Percentiles rank a stretch among this genome's conserved stretches.
Conservation (phyloP, 2,113 vertebrate species). For the Nycticebus coucang region DNA sequence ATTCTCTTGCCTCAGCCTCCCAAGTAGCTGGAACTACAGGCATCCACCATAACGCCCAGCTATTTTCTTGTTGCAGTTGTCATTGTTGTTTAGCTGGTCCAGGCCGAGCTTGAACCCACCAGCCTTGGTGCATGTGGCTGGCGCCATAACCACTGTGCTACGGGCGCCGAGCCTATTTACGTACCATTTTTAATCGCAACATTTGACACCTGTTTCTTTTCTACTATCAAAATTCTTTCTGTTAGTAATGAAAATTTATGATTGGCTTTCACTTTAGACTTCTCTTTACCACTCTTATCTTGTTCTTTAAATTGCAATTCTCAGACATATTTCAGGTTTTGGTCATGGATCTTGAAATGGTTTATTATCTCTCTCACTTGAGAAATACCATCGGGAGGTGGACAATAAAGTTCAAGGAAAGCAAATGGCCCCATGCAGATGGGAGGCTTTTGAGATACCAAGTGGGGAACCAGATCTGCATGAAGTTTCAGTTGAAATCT, state of each 20-base stretch:
- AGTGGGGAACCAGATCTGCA: background rate
- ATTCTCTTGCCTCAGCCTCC: no score
- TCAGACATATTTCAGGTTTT: background rate
- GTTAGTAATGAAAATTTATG: background rate
- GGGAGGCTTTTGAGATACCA: conserved; percentile 35
- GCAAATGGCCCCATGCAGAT: background rate
- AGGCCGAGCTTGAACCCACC: no score
- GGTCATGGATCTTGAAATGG: background rate
- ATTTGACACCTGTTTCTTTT: background rate
- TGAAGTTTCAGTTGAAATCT: conserved; percentile 1
- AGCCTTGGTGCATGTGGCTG: no score
- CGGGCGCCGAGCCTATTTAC: background rate
- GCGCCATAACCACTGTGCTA: no score
- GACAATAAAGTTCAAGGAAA: conserved; percentile 23
- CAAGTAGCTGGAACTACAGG: no score
- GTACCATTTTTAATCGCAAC: background rate
- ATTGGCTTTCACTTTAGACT: background rate
- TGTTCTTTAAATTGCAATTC: background rate
- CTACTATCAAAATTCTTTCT: background rate
- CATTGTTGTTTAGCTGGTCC: no score
- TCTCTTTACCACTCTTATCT: background rate
- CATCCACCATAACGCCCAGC: no score
- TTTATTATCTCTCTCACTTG: background rate
- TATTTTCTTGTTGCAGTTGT: no score
- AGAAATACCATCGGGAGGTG: conserved; percentile 31